Conservation (phyloP, 2,888 invertebrate genomes). For the Meiosimyza platycephala region DNA sequence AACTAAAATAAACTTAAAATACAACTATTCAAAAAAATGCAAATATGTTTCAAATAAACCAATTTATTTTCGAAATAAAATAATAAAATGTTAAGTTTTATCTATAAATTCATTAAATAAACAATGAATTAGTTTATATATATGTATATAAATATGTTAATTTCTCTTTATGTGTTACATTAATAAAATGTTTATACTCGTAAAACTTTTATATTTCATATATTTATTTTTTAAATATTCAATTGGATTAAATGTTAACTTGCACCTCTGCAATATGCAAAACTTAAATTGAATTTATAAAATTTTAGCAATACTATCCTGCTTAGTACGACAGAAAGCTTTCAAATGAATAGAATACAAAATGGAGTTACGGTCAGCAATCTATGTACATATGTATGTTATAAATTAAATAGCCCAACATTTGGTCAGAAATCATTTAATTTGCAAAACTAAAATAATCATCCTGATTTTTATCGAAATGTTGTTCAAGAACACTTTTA, state of each 20-base stretch:
- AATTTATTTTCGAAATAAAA: slow-evolving; percentile 36
- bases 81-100: slow-evolving; percentile 40
- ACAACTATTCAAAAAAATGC: slow-evolving; percentile 18
- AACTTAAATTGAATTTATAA: slow-evolving; percentile 38
- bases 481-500: too few species aligned
- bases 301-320: slow-evolving; percentile 1
- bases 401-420: too few species aligned
- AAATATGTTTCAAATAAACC: slow-evolving; percentile 26
- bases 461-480: too few species aligned
- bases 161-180: slow-evolving; percentile 29
- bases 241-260: slow-evolving; percentile 67
- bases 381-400: too few species aligned
- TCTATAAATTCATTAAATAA: slow-evolving; percentile 42
- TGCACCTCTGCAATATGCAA: slow-evolving; percentile 56
- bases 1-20: too few species aligned
- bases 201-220: slow-evolving; percentile 47
- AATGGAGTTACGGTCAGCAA: too few species aligned
- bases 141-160: slow-evolving; percentile 50
- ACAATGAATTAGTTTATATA: slow-evolving; percentile 45
- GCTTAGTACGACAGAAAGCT: too few species aligned
- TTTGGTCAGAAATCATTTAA: too few species aligned
- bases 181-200: slow-evolving; percentile 6
- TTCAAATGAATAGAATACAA: too few species aligned
- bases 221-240: slow-evolving; percentile 51
- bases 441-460: too few species aligned